A percentile compares a stretch with the other conserved stretches of the same genome.
These are phyloP conservation scores for Drosophila formosana DNA, from an alignment of 2,888 invertebrate genomes.

Conservation along the genomic window DNA sequence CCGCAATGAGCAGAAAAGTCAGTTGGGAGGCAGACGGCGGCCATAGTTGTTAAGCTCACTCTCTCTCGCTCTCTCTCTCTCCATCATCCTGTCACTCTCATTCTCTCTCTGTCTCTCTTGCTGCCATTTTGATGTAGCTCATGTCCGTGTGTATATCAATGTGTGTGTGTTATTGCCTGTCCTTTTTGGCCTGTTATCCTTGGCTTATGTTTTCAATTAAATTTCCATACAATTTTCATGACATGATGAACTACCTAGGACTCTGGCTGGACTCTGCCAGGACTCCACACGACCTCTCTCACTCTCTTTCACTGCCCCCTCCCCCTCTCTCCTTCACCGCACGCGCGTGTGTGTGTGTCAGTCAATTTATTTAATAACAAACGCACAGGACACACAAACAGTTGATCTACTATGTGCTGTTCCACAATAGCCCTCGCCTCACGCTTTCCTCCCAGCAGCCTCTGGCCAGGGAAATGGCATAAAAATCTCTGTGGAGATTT, in stretches of 20 bases:
- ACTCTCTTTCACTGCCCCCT: slow-evolving; percentile 31
- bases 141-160: slow-evolving; percentile 36
- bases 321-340: slow-evolving; percentile 5
- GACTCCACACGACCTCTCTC: slow-evolving; percentile 55
- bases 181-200: slow-evolving; percentile 79
- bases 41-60: slow-evolving; percentile 63
- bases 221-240: slow-evolving; percentile 84
- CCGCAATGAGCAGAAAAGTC: slow-evolving; percentile 59
- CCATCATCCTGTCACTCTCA: not conserved
- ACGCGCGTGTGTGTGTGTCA: slow-evolving; percentile 51
- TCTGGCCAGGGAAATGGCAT: slow-evolving; percentile 27
- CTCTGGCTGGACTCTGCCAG: slow-evolving; percentile 56
- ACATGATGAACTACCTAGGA: slow-evolving; percentile 82
- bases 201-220: slow-evolving; percentile 84
- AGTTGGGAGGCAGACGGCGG: slow-evolving; percentile 45
- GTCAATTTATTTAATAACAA: slow-evolving; percentile 80
- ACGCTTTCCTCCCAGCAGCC: not conserved
- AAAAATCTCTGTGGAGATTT: slow-evolving; percentile 61
- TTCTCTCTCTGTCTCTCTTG: slow-evolving; percentile 8
- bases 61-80: not conserved
- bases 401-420: slow-evolving; percentile 25
- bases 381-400: slow-evolving; percentile 46
- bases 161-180: slow-evolving; percentile 59
- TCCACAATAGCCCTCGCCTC: slow-evolving; percentile 31
- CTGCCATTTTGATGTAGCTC: slow-evolving; percentile 56